A percentile compares a stretch with the other conserved stretches of the same genome.
phyloP scores from a whole-genome alignment of 2,797 vertebrate species.

The Megaceryle alcyon region DNA sequence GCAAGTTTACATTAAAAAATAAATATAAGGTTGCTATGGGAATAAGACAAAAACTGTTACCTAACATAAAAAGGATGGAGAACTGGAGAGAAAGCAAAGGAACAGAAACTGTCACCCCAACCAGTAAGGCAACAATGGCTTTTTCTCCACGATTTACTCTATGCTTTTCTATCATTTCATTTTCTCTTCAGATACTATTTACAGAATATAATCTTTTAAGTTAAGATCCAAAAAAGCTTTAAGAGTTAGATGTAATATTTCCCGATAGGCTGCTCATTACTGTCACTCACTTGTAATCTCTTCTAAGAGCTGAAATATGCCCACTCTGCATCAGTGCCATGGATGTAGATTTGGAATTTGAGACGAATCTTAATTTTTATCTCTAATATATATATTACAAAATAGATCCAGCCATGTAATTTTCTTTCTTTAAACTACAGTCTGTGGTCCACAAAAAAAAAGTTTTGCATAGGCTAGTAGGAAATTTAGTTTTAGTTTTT shows the following conservation, averaged over 20 bases:
- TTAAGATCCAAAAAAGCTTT: neutral
- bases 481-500: neutral
- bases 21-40: slow-evolving; percentile 55
- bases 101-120: slow-evolving; percentile 27
- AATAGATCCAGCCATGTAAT: neutral
- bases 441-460: fast-evolving
- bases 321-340: neutral
- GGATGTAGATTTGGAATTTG: neutral
- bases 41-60: slow-evolving; percentile 54
- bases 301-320: neutral
- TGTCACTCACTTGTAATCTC: neutral
- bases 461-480: neutral
- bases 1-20: slow-evolving; percentile 41
- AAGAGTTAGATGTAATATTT: neutral
- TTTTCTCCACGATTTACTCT: slow-evolving; percentile 19
- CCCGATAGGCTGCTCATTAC: neutral
- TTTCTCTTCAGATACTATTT: neutral
- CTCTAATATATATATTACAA: neutral
- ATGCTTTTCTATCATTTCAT: neutral
- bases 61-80: slow-evolving; percentile 51
- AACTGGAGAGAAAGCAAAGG: slow-evolving; percentile 20
- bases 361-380: neutral
- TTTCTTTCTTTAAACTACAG: neutral
- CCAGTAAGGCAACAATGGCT: neutral
- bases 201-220: neutral